These are phyloP conservation scores for Allacma fusca DNA, from an alignment of 2,888 invertebrate genomes.

Conservation along the genomic window DNA sequence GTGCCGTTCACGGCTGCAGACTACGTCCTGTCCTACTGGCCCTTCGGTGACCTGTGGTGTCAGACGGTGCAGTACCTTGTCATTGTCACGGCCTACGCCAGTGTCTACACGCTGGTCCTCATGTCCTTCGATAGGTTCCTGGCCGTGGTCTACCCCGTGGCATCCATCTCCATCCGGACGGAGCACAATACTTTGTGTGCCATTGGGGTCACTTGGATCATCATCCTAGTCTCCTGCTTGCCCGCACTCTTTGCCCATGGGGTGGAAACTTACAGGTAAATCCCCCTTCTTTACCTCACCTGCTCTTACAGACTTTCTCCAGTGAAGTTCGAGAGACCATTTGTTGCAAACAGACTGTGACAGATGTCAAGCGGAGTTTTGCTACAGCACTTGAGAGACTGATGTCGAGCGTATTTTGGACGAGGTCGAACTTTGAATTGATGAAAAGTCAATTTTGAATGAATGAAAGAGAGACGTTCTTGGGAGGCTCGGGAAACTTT, in stretches of 20 bases:
- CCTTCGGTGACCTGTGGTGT: constrained; percentile 89
- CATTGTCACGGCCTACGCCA: constrained; percentile 90
- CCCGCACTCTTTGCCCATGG: constrained; percentile 82
- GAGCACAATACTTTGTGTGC: constrained; percentile 82
- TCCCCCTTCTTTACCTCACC: constrained; percentile 31
- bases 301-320: no score
- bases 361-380: no score
- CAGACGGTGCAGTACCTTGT: constrained; percentile 90
- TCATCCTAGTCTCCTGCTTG: constrained; percentile 79
- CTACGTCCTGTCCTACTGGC: constrained; percentile 87
- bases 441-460: no score
- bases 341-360: no score
- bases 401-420: no score
- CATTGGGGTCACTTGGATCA: constrained; percentile 80
- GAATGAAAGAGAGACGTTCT: no score
- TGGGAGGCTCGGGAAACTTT: no score
- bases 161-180: constrained; percentile 83
- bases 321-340: no score
- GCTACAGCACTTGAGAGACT: no score
- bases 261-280: constrained; percentile 73
- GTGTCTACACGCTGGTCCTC: constrained; percentile 90
- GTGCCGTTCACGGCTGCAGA: constrained; percentile 93
- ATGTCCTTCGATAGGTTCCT: constrained; percentile 91
- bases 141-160: constrained; percentile 92
- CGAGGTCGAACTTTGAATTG: no score